Conservation (phyloP, 2,797 vertebrate species). For the Typhlichthys subterraneus region DNA sequence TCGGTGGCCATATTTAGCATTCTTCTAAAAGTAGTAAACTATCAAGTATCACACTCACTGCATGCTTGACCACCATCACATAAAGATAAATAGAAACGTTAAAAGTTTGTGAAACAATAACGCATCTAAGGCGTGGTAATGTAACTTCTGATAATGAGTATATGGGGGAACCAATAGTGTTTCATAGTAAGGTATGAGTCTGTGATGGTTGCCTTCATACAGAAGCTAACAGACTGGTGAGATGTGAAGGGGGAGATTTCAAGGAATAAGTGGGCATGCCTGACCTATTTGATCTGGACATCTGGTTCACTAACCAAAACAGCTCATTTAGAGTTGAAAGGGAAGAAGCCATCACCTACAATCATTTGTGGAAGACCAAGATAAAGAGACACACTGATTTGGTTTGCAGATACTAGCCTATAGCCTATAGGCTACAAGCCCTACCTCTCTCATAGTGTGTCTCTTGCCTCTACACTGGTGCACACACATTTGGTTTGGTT, state of each 20-base stretch:
- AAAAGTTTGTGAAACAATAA: constrained; percentile 30
- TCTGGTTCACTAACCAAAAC: constrained; percentile 73
- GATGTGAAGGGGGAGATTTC: constrained; percentile 71
- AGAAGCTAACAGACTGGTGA: constrained; percentile 69
- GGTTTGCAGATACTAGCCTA: constrained; percentile 3
- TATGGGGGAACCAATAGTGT: constrained; percentile 5
- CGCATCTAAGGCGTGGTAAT: background rate
- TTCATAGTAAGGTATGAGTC: constrained; percentile 56
- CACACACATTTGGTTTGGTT: constrained; percentile 53
- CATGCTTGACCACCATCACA: background rate
- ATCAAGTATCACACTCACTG: constrained; percentile 35
- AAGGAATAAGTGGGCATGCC: constrained; percentile 76
- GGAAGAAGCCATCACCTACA: constrained; percentile 53
- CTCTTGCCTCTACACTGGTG: background rate
- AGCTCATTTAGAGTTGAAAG: constrained; percentile 77
- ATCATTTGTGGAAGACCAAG: constrained; percentile 51
- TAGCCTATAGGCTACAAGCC: background rate
- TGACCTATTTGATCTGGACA: constrained; percentile 75
- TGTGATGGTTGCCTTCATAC: constrained; percentile 71
- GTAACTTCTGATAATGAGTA: constrained; percentile 6
- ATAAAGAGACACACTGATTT: constrained; percentile 40
- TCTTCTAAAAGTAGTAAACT: constrained; percentile 52
- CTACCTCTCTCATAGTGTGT: background rate
- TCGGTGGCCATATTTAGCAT: constrained; percentile 57
- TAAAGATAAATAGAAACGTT: constrained; percentile 24